Evolutionary conservation across 2,888 invertebrate species (phyloP).

Genomic region (Spodoptera picta): DNA sequence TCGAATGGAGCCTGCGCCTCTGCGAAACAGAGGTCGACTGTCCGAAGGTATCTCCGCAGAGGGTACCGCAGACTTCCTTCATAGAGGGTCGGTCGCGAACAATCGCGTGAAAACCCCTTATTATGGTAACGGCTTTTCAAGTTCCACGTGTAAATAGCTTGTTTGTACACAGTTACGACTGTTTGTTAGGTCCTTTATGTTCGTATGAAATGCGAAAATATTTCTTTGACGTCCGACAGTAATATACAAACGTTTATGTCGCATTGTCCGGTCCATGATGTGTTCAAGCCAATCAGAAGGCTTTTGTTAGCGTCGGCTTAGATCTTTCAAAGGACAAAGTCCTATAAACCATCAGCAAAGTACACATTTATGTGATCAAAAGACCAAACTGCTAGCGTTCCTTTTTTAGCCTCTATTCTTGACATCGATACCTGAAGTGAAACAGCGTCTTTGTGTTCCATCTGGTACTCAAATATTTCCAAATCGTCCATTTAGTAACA

Average conservation of each 20-base stretch:
- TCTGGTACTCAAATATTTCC: conserved; percentile 14
- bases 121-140: conserved; percentile 58
- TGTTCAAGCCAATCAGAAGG: conserved; percentile 72
- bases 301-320: conserved; percentile 69
- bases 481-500: background rate
- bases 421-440: conserved; percentile 14
- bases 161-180: conserved; percentile 75
- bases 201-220: conserved; percentile 72
- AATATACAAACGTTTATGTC: conserved; percentile 80
- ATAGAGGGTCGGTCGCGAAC: conserved; percentile 44
- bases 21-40: conserved; percentile 46
- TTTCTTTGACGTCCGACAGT: conserved; percentile 71
- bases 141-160: conserved; percentile 63
- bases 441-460: conserved; percentile 15
- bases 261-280: conserved; percentile 74
- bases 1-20: conserved; percentile 55
- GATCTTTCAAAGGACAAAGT: conserved; percentile 66
- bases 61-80: conserved; percentile 49
- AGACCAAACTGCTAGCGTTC: conserved; percentile 39
- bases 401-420: conserved; percentile 30
- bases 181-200: conserved; percentile 75
- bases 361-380: conserved; percentile 50
- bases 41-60: conserved; percentile 46
- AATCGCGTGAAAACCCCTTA: conserved; percentile 64
- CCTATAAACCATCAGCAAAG: conserved; percentile 64